These are phyloP conservation scores for Trachymyrmex septentrionalis DNA, from an alignment of 1,140 invertebrate species.

Conservation along the genomic window DNA sequence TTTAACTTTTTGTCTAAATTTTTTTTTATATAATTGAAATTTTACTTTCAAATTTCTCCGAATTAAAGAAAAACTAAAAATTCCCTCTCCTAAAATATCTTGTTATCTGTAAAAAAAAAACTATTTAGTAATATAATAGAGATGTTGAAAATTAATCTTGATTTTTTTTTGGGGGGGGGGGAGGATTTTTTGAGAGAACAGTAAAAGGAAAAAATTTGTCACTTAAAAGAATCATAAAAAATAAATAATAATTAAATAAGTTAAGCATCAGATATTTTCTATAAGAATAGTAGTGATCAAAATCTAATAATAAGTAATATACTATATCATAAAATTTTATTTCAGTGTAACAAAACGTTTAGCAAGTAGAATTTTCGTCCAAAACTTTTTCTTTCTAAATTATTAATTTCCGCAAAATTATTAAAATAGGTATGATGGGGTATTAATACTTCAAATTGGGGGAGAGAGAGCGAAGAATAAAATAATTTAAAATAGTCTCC, in stretches of 20 bases:
- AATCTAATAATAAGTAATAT: neutral
- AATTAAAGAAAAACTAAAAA: no score
- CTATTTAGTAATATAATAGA: no score
- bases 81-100: no score
- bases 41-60: no score
- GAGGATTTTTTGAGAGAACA: no score
- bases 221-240: neutral
- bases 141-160: no score
- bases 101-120: no score
- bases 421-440: neutral
- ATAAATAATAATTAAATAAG: slow-evolving; percentile 4
- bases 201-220: no score
- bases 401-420: slow-evolving; percentile 10
- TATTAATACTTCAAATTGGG: slow-evolving; percentile 46
- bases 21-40: no score
- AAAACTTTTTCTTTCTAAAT: neutral
- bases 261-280: neutral
- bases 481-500: slow-evolving; percentile 31
- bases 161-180: no score
- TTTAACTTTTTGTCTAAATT: no score
- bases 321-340: neutral
- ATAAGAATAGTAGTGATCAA: neutral
- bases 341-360: neutral
- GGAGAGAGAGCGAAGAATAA: slow-evolving; percentile 46
- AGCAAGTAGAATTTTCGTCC: neutral